phyloP scores from a whole-genome alignment of 2,113 vertebrate genomes.

The Mesembrinibis cayennensis region DNA sequence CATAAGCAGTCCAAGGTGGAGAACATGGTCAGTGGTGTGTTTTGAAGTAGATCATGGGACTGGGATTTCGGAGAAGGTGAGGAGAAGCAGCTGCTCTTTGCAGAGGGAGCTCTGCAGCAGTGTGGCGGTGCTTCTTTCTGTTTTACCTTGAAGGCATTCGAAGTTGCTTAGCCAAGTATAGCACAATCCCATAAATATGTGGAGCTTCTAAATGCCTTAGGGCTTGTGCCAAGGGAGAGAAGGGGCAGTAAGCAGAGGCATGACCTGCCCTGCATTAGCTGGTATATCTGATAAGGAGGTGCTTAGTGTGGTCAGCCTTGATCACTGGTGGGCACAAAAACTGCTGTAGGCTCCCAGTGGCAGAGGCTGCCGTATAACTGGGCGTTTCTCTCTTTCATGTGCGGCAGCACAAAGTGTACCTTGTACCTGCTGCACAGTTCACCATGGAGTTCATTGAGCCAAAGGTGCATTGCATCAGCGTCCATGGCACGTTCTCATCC shows the following conservation, averaged over 20 bases:
- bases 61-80: background rate
- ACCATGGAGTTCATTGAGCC: slow-evolving; percentile 85
- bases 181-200: background rate
- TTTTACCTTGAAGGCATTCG: background rate
- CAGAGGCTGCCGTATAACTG: background rate
- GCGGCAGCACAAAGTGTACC: slow-evolving; percentile 83
- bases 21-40: background rate
- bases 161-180: background rate
- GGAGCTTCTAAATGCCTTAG: background rate
- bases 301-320: background rate
- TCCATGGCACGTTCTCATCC: slow-evolving; percentile 82
- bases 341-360: background rate
- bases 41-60: background rate
- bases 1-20: background rate
- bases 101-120: background rate
- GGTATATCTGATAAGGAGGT: background rate
- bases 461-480: slow-evolving; percentile 83
- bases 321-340: background rate
- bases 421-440: slow-evolving; percentile 83
- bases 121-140: background rate
- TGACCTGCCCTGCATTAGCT: background rate
- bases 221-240: background rate
- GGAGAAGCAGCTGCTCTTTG: background rate
- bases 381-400: background rate
- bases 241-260: background rate